These are phyloP conservation scores for Wasmannia auropunctata DNA, from an alignment of 1,140 invertebrate species.

Conservation along the genomic window DNA sequence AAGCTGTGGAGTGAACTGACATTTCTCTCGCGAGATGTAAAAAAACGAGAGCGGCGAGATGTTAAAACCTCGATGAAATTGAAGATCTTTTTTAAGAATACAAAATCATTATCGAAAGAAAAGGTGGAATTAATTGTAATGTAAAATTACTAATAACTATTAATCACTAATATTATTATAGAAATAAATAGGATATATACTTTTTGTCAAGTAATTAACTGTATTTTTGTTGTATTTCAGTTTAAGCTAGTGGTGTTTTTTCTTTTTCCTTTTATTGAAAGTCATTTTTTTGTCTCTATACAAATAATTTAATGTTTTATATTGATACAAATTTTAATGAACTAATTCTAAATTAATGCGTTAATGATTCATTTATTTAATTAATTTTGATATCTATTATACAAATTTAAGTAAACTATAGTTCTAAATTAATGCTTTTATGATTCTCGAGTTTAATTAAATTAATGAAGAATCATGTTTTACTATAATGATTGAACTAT, in stretches of 20 bases:
- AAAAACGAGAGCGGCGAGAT: neutral
- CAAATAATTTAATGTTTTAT: neutral
- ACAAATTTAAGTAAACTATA: neutral
- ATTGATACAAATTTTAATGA: neutral
- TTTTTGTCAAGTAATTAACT: conserved; percentile 7
- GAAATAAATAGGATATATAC: neutral
- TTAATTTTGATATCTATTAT: neutral
- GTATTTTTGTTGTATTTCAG: conserved; percentile 33
- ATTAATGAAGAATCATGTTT: neutral
- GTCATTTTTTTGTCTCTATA: neutral
- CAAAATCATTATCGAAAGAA: conserved; percentile 8
- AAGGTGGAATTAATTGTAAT: neutral
- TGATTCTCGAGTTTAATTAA: neutral
- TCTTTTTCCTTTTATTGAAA: neutral
- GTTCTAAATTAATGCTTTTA: conserved; percentile 1
- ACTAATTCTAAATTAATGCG: neutral
- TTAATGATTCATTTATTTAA: neutral
- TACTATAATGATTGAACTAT: neutral
- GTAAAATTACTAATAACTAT: conserved; percentile 9
- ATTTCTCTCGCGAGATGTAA: neutral
- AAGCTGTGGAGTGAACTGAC: conserved; percentile 65
- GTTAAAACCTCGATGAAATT: neutral
- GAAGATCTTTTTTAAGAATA: neutral
- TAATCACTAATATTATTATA: neutral
- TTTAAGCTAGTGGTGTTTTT: neutral